Evolutionary conservation across 2,888 invertebrate genomes (phyloP), one percentile per base, ranked within the genome.

Genomic region (Macaria notata): DNA sequence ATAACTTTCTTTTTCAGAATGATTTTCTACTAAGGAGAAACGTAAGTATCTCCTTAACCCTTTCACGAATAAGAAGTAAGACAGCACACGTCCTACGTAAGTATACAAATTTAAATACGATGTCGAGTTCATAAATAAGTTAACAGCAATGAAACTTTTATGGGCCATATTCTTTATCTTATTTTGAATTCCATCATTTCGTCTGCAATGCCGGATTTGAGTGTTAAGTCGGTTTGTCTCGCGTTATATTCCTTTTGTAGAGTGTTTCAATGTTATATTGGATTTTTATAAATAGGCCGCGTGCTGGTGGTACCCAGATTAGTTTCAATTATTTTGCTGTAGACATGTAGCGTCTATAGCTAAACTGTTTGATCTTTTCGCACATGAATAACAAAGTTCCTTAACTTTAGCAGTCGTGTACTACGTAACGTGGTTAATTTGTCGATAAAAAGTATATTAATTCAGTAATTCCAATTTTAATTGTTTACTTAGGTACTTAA

Each of bases 111-210:
- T 81, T 84, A 85, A 85, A 84, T 84, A 84, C 82, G 83, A 79
- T 84, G 82, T 78, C 77, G 75, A 78, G 77, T 83, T 84, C 86
- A 87, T 88, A 88, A 88, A 88, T 87, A 88, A 86, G 84, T 86
- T 87, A 87, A 83, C 81, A 86, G 87, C 85, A 81, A 84, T 87
- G 83, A 88, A 88, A 86, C 76, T 84, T 88, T 88, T 88, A 87
- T 82, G 83, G 84, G 79, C 83, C 74, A 84, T 88, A 87, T 86
- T 83, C 84, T 85, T 85, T 85, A 84, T 86, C 85, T 86, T 84
- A 83, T 84, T 86, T 85, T 84, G 88, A 88, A 88, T 88, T 87
- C 84, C 86, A 87, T 86, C 84, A 84, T 80, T 76, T 78, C 78
- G 79, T 80, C 79, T 83, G 77, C 78, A 77, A 75, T 71, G 74